Percentiles rank a stretch among this genome's conserved stretches.
Conservation (phyloP, 1,140 invertebrate genomes). For the Megalopta genalis region DNA sequence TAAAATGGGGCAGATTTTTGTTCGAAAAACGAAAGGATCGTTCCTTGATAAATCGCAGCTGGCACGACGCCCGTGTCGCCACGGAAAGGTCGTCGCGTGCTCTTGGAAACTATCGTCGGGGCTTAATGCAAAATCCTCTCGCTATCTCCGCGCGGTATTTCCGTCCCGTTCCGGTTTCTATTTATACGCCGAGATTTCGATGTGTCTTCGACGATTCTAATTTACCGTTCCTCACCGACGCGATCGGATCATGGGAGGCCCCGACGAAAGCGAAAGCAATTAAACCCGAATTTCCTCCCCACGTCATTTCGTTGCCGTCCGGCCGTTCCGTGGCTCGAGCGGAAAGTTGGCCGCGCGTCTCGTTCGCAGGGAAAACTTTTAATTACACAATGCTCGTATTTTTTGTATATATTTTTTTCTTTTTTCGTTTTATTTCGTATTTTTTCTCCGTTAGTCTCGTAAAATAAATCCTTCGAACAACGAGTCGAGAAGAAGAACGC, state of each 20-base stretch:
- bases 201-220: constrained; percentile 14
- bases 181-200: constrained; percentile 5
- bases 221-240: neutral
- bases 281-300: constrained; percentile 13
- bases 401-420: too few species aligned
- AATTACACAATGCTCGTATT: too few species aligned
- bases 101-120: constrained; percentile 29
- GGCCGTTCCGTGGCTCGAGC: too few species aligned
- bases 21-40: neutral
- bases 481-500: too few species aligned
- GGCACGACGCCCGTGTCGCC: constrained; percentile 7
- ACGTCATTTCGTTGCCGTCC: neutral
- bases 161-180: constrained; percentile 11
- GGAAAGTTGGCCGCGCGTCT: too few species aligned
- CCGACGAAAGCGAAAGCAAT: neutral
- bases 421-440: too few species aligned
- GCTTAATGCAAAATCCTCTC: constrained; percentile 19
- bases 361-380: too few species aligned
- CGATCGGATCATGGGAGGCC: neutral
- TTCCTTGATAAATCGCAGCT: neutral
- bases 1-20: neutral
- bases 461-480: too few species aligned
- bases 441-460: too few species aligned
- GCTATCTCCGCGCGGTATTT: neutral
- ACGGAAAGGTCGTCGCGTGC: constrained; percentile 14